Evolutionary conservation across 2,797 vertebrate genomes (phyloP).

Genomic region (Brachyalestes nurse): DNA sequence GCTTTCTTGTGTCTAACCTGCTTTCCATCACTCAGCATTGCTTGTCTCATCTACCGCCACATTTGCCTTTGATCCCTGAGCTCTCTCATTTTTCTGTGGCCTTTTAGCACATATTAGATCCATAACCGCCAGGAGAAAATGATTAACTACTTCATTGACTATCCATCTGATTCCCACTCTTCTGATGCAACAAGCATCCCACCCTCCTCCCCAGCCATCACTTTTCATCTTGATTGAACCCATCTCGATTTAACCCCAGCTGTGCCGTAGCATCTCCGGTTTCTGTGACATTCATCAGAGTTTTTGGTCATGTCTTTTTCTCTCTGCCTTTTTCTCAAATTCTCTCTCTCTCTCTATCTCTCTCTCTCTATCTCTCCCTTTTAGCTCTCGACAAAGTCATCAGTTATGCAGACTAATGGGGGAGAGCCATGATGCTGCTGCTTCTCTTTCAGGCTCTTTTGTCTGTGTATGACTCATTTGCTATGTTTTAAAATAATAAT

Average conservation of each 20-base stretch:
- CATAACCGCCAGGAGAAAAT: conserved; percentile 32
- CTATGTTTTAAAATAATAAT: not conserved
- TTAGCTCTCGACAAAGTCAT: conserved; percentile 9
- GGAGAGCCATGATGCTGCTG: conserved; percentile 48
- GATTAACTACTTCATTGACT: conserved; percentile 41
- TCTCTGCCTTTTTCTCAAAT: not conserved
- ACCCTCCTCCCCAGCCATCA: conserved; percentile 10
- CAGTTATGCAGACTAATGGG: conserved; percentile 33
- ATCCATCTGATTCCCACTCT: conserved; percentile 5
- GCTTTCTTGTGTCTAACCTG: conserved; percentile 27
- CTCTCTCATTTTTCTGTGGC: conserved; percentile 30
- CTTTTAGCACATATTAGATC: conserved; percentile 48
- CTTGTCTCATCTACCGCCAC: not conserved
- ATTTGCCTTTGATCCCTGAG: conserved; percentile 15
- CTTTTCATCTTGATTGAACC: conserved; percentile 23
- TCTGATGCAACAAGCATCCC: conserved; percentile 8
- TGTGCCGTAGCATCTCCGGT: conserved; percentile 17
- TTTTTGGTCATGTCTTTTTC: conserved; percentile 28
- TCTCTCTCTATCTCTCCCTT: conserved; percentile 18
- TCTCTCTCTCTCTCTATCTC: not conserved
- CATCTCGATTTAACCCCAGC: conserved; percentile 24
- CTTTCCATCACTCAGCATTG: conserved; percentile 22
- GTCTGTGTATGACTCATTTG: not conserved
- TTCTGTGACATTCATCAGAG: conserved; percentile 17
- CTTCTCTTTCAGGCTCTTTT: conserved; percentile 10